These are phyloP conservation scores for Ylistrum balloti DNA, from an alignment of 1,140 invertebrate species.

Conservation along the genomic window DNA sequence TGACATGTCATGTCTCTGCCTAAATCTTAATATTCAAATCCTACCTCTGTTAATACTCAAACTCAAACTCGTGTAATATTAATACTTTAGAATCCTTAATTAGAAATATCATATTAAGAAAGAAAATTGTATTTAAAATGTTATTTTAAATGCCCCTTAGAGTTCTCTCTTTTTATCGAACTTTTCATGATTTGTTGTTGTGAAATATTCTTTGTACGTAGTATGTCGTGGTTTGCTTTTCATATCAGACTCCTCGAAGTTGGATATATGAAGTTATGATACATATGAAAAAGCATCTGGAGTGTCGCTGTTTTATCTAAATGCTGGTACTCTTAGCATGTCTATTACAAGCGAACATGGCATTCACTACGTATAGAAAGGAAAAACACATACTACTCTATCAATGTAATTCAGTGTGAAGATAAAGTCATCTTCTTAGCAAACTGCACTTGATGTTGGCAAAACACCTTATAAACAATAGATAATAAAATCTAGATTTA, in stretches of 20 bases:
- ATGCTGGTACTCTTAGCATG: neutral
- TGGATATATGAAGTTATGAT: neutral
- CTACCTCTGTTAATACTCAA: too few species aligned
- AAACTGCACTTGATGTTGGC: slow-evolving; percentile 32
- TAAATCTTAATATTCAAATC: too few species aligned
- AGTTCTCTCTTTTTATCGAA: too few species aligned
- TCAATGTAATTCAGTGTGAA: slow-evolving; percentile 7
- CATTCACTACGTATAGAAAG: neutral
- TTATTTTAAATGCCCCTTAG: too few species aligned
- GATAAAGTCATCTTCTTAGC: neutral
- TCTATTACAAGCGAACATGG: too few species aligned
- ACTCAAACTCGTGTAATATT: too few species aligned
- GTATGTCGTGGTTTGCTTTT: neutral
- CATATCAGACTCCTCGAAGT: neutral
- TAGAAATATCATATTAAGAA: too few species aligned
- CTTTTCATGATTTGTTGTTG: too few species aligned
- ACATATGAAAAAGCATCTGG: neutral
- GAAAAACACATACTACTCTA: neutral
- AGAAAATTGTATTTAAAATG: too few species aligned
- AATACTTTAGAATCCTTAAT: too few species aligned
- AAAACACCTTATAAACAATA: slow-evolving; percentile 36
- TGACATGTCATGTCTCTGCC: too few species aligned
- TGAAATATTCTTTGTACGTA: neutral
- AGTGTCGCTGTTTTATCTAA: neutral
- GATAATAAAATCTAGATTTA: slow-evolving; percentile 13